Evolutionary conservation across 2,888 invertebrate genomes (phyloP).

Genomic region (Drosophila heteroneura): DNA sequence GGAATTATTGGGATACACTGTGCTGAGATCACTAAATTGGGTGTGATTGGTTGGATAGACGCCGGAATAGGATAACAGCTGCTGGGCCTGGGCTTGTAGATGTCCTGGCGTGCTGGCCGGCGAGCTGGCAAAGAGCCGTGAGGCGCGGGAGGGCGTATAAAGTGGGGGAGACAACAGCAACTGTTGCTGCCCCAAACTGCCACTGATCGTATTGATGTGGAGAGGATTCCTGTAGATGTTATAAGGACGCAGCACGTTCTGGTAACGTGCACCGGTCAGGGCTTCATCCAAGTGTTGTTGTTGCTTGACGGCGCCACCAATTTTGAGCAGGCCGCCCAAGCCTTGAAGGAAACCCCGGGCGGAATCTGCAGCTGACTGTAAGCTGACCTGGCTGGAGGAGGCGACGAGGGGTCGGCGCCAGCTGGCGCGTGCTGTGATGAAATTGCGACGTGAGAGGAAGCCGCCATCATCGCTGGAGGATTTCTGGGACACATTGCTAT

Average conservation of each 20-base stretch:
- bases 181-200: conserved; percentile 62
- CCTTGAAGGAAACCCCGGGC: conserved; percentile 87
- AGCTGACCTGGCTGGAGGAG: conserved; percentile 89
- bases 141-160: conserved; percentile 85
- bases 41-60: conserved; percentile 53
- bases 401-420: conserved; percentile 89
- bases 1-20: conserved; percentile 91
- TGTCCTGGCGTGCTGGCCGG: conserved; percentile 87
- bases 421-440: conserved; percentile 87
- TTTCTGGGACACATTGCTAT: conserved; percentile 87
- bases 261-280: conserved; percentile 78
- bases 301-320: conserved; percentile 65
- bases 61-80: conserved; percentile 44
- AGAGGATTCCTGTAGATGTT: conserved; percentile 83
- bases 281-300: conserved; percentile 44
- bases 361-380: conserved; percentile 88
- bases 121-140: conserved; percentile 88
- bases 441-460: conserved; percentile 89
- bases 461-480: conserved; percentile 94
- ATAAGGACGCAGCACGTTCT: conserved; percentile 79
- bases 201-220: conserved; percentile 85
- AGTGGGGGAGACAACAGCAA: conserved; percentile 78
- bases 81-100: conserved; percentile 52
- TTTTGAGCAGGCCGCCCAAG: conserved; percentile 81
- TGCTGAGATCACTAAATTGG: conserved; percentile 94